phyloP scores from a whole-genome alignment of 2,888 invertebrate species.

The Phengaris alcon region DNA sequence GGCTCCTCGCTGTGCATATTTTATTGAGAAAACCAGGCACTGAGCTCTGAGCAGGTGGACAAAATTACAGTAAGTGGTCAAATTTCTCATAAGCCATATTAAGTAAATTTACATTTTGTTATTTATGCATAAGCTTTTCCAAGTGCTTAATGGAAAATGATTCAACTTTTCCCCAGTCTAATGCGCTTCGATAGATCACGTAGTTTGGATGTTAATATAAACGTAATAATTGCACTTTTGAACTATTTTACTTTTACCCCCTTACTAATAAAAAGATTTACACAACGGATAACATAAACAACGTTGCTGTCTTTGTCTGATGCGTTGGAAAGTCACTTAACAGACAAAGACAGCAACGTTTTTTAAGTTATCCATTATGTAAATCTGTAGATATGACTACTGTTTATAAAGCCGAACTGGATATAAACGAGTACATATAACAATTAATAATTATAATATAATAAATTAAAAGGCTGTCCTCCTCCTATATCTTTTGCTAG shows the following conservation, averaged over 20 bases:
- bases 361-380: too few species aligned
- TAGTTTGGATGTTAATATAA: not conserved
- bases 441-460: too few species aligned
- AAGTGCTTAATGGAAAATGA: constrained; percentile 9
- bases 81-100: constrained; percentile 15
- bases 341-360: too few species aligned
- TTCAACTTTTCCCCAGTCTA: not conserved
- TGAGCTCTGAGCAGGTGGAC: constrained; percentile 27
- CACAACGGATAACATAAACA: too few species aligned
- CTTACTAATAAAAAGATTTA: too few species aligned
- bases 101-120: constrained; percentile 25
- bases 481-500: too few species aligned
- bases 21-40: constrained; percentile 22
- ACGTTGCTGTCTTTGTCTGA: too few species aligned
- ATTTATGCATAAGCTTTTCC: constrained; percentile 10
- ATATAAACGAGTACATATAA: too few species aligned
- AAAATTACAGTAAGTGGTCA: constrained; percentile 26
- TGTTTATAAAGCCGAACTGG: too few species aligned
- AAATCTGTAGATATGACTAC: too few species aligned
- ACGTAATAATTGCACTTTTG: not conserved
- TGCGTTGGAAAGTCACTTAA: too few species aligned
- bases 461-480: too few species aligned
- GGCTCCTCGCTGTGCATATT: constrained; percentile 17
- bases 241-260: not conserved
- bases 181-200: not conserved